Base-by-base conservation (phyloP, 2,888 invertebrate species). In the Strigamia crassipes region DNA sequence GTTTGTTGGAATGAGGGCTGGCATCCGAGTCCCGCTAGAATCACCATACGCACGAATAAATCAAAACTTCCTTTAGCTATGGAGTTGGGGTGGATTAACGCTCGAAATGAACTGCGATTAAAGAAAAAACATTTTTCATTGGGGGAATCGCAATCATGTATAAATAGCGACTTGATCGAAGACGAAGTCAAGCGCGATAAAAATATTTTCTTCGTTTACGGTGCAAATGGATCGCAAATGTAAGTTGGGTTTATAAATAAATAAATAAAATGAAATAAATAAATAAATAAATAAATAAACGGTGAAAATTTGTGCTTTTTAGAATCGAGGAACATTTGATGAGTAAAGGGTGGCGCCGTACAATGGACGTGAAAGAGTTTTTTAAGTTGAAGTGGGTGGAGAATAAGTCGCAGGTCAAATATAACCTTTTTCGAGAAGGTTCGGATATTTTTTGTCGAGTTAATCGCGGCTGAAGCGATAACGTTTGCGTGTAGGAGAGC, bases 401-500 rank as follows among this genome's bases (percentile, higher is more conserved):
- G 10, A 42, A n/a, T 21, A 41, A 10, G 27, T 12, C 18, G 13
- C 79, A 79, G 18, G 46, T 79, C 46, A 18, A 41, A n/a, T 79
- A 42, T 41, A 79, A 23, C 27, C 6, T 6, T n/a, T 78, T 78
- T 31, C 78, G 78, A 13, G 78, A 78, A 78, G 78, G 78, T 78
- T 78, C 34, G 61, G 12, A 6, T 61, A 61, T 1, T 61, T 61
- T 18, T 61, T 21, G 61, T 23, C n/a, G 23, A 12, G 21, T 2
- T 21, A 10, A 61, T 4, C 18, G 61, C 61, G 21, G 61, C 21
- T 78, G 78, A 78, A 61, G 23, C 18, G 61, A 23, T 61, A 61
- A 23, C 23, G 18, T 61, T 38, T 42, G 23, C 23, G 23, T 81
- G 13, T 15, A 82, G 83, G 83, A 73, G 42, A 66, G 15, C 83